Conservation (phyloP, 2,888 invertebrate genomes). For the Epirrhoe alternata region DNA sequence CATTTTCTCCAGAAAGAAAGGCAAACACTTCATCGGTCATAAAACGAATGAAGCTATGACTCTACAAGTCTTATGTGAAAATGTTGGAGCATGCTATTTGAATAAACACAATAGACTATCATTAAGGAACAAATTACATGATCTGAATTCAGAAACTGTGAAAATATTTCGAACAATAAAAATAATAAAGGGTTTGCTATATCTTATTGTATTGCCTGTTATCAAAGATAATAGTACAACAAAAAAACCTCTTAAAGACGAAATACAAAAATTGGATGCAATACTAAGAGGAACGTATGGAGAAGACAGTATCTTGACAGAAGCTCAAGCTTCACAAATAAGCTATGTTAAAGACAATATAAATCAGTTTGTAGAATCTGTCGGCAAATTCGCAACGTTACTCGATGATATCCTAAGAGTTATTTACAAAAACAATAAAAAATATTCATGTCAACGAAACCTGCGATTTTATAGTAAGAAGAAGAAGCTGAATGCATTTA, state of each 20-base stretch:
- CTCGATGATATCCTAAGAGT: conserved; percentile 63
- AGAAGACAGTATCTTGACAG: conserved; percentile 45
- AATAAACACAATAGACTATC: conserved; percentile 48
- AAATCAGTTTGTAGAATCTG: conserved; percentile 59
- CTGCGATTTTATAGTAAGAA: conserved; percentile 16
- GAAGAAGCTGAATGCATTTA: conserved; percentile 40
- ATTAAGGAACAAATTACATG: conserved; percentile 58
- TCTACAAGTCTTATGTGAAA: conserved; percentile 60
- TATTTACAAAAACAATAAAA: conserved; percentile 47
- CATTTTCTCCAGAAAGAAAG: conserved; percentile 51
- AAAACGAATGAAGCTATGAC: conserved; percentile 51
- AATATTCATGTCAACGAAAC: conserved; percentile 22
- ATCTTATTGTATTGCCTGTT: conserved; percentile 50
- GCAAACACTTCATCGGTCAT: conserved; percentile 30
- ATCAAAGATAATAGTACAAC: conserved; percentile 27
- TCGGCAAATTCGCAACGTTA: conserved; percentile 64
- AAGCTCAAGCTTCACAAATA: conserved; percentile 58
- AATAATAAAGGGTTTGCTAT: conserved; percentile 65
- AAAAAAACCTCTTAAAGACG: conserved; percentile 36
- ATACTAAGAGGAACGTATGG: conserved; percentile 56
- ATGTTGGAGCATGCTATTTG: conserved; percentile 57
- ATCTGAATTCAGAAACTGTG: conserved; percentile 59
- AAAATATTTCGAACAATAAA: conserved; percentile 62
- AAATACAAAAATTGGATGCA: conserved; percentile 58
- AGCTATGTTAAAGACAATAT: conserved; percentile 64